phyloP scores from a whole-genome alignment of 2,888 invertebrate genomes.

The Cryptocephalus primarius region DNA sequence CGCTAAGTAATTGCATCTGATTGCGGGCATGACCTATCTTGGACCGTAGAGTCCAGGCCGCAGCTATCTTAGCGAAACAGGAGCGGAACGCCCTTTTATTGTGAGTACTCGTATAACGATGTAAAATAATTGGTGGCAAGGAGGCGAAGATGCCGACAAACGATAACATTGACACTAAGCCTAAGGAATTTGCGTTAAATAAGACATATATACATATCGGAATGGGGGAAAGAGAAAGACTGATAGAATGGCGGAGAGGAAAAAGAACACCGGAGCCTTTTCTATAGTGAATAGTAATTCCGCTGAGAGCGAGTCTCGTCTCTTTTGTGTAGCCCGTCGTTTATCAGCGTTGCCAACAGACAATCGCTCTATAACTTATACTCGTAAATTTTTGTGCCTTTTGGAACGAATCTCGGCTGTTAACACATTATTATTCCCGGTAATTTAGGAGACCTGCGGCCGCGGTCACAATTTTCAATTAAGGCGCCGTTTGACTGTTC shows the following conservation, averaged over 20 bases:
- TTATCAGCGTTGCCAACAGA: constrained; percentile 7
- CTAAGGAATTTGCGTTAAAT: constrained; percentile 21
- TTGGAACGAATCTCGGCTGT: neutral
- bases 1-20: too few species aligned
- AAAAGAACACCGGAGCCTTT: constrained; percentile 15
- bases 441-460: too few species aligned
- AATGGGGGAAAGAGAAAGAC: too few species aligned
- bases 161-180: constrained; percentile 20
- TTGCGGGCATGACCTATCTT: too few species aligned
- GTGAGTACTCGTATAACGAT: constrained; percentile 4
- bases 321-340: constrained; percentile 8
- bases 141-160: constrained; percentile 19
- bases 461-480: too few species aligned
- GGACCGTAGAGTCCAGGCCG: neutral
- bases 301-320: constrained; percentile 8
- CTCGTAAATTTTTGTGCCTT: constrained; percentile 4
- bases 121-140: constrained; percentile 19
- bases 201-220: constrained; percentile 17
- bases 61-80: neutral
- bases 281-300: constrained; percentile 24
- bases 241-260: constrained; percentile 3
- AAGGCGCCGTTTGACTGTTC: too few species aligned
- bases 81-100: neutral
- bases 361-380: constrained; percentile 7
- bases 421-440: neutral